phyloP scores from a whole-genome alignment of 2,113 vertebrate species.

The Gyps fulvus region DNA sequence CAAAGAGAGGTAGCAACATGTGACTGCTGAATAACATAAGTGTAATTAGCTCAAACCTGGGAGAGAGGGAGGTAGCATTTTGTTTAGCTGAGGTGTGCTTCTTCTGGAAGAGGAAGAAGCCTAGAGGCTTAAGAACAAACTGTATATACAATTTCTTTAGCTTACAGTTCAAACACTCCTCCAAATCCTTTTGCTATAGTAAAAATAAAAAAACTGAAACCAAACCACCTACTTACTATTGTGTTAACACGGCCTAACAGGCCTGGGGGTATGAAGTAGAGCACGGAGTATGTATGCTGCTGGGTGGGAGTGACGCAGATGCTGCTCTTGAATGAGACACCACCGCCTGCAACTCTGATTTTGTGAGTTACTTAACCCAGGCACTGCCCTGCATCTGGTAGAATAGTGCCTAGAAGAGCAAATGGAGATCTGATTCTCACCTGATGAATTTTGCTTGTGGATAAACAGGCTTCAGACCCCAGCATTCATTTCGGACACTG shows the following conservation, averaged over 20 bases:
- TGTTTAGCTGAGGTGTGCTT: background rate
- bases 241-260: background rate
- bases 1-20: background rate
- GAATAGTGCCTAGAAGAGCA: background rate
- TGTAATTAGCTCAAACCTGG: background rate
- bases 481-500: background rate
- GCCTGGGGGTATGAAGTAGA: background rate
- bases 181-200: background rate
- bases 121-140: background rate
- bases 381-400: background rate
- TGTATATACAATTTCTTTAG: background rate
- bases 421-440: background rate
- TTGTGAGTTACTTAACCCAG: background rate
- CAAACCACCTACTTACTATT: background rate
- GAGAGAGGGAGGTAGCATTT: background rate
- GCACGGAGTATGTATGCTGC: fast-evolving
- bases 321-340: background rate
- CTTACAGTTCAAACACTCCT: background rate
- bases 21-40: background rate
- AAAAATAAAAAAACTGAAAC: background rate
- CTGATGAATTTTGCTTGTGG: background rate
- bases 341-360: background rate
- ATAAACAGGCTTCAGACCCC: background rate
- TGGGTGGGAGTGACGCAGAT: background rate
- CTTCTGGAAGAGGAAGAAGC: background rate